Percentiles rank a stretch among this genome's conserved stretches.
Evolutionary conservation across 2,888 invertebrate species (phyloP).

Genomic region (Oscheius sp.): DNA sequence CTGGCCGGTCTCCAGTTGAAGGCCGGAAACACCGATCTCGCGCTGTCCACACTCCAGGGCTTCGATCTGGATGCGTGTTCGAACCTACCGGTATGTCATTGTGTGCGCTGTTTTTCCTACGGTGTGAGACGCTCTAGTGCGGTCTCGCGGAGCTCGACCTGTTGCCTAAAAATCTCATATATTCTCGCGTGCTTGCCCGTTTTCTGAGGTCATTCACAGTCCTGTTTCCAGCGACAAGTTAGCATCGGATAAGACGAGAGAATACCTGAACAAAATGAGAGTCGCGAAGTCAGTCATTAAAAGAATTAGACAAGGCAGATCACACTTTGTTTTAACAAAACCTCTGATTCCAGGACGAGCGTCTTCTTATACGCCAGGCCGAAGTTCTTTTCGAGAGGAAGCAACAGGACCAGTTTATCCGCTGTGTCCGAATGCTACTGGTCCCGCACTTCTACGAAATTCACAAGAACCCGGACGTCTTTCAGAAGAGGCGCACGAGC

Average conservation of each 20-base stretch:
- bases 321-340: neutral
- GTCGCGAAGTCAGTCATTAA: no score
- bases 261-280: no score
- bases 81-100: constrained; percentile 57
- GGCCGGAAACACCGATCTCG: constrained; percentile 61
- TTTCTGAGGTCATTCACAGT: no score
- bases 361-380: constrained; percentile 66
- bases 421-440: constrained; percentile 61
- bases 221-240: no score
- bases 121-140: no score
- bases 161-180: no score
- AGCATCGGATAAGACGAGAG: no score
- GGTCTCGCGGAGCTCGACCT: no score
- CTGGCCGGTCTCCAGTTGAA: constrained; percentile 65
- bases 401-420: constrained; percentile 60
- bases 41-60: constrained; percentile 65
- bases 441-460: constrained; percentile 69
- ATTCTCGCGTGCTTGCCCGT: no score
- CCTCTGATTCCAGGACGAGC: constrained; percentile 60
- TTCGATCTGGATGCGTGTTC: constrained; percentile 66
- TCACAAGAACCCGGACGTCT: constrained; percentile 42
- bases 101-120: no score
- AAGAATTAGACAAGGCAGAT: no score
- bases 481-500: constrained; percentile 41
- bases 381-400: constrained; percentile 65